phyloP scores from a whole-genome alignment of 2,113 vertebrate genomes.

The Silurus meridionalis region DNA sequence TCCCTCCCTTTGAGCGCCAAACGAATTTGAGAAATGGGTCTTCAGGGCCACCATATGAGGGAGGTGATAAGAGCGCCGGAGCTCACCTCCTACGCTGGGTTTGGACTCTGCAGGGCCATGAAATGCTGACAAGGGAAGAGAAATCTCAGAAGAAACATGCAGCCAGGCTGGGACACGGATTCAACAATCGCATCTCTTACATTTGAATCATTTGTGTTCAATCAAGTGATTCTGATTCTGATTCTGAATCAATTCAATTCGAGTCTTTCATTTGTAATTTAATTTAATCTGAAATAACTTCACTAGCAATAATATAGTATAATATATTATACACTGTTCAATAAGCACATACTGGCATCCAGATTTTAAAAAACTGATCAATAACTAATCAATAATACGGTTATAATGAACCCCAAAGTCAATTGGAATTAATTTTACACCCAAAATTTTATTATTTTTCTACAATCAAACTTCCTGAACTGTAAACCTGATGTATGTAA shows the following conservation, averaged over 20 bases:
- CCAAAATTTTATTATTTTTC: neutral
- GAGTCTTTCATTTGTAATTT: neutral
- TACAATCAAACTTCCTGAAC: neutral
- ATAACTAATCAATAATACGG: neutral
- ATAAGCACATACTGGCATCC: neutral
- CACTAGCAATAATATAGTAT: neutral
- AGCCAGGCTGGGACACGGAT: neutral
- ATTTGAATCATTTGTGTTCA: too few relatives aligned
- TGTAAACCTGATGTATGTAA: too few relatives aligned
- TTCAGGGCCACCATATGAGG: constrained; percentile 32
- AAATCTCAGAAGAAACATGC: neutral
- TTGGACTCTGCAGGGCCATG: neutral
- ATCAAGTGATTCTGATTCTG: too few relatives aligned
- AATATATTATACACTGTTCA: neutral
- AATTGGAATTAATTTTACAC: neutral
- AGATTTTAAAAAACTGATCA: neutral
- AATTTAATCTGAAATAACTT: neutral
- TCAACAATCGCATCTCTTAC: too few relatives aligned
- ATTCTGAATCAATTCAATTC: neutral
- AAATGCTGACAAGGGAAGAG: neutral
- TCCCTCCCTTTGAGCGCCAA: constrained; percentile 21
- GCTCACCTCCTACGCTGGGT: constrained; percentile 23
- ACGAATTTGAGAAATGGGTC: constrained; percentile 20
- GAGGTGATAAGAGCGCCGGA: constrained; percentile 25
- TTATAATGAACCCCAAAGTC: neutral